These are phyloP conservation scores for Psophia crepitans DNA, from an alignment of 2,113 vertebrate genomes.

Conservation along the genomic window DNA sequence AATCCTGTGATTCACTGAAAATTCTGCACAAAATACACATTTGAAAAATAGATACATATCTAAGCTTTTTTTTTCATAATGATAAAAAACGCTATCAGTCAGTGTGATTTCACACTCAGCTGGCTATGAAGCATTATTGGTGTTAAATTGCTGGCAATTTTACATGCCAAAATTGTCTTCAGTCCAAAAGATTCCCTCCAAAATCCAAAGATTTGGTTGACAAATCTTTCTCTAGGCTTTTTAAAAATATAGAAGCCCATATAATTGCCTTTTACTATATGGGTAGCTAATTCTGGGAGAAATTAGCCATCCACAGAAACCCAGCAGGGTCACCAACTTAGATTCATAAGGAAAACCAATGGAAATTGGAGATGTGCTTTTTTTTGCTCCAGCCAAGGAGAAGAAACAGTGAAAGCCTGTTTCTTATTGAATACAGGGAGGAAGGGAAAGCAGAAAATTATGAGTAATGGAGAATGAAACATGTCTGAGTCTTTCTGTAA, in stretches of 20 bases:
- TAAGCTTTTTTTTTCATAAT: background rate
- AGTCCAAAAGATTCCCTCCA: background rate
- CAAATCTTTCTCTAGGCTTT: background rate
- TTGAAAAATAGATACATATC: background rate
- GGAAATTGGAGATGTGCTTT: background rate
- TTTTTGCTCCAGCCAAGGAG: background rate
- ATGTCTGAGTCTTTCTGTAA: background rate
- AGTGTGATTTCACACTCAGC: background rate
- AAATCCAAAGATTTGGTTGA: background rate
- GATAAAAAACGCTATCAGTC: background rate
- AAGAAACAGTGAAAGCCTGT: background rate
- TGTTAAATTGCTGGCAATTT: background rate
- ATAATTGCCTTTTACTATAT: background rate
- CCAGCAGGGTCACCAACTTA: background rate
- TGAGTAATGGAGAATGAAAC: background rate
- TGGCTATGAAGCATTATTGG: background rate
- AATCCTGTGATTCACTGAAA: background rate
- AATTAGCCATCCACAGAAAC: background rate
- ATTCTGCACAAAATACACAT: background rate
- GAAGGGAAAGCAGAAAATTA: background rate
- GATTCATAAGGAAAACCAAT: background rate
- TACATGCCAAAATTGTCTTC: background rate
- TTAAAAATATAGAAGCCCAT: background rate
- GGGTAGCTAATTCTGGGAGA: background rate
- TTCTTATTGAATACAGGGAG: background rate